These are phyloP conservation scores for Erpobdella octoculata DNA, from an alignment of 2,888 invertebrate genomes.

Conservation along the genomic window DNA sequence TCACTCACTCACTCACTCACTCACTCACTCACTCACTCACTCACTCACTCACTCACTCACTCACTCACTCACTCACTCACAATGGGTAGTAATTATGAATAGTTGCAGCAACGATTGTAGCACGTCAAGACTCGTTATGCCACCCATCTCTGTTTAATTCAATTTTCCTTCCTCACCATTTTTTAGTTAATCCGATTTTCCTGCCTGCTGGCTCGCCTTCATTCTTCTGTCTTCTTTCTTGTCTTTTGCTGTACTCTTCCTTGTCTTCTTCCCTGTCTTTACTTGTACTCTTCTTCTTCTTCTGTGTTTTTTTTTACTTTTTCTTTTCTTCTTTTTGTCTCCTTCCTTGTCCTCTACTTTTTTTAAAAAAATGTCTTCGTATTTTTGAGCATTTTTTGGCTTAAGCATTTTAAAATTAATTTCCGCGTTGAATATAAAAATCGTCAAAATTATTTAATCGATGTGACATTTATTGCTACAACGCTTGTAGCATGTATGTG, in stretches of 20 bases:
- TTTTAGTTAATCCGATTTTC: not conserved
- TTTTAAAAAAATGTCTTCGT: too few relatives aligned
- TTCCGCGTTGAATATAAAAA: too few relatives aligned
- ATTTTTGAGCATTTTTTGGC: too few relatives aligned
- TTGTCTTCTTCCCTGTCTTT: not conserved
- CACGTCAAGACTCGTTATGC: slow-evolving; percentile 10
- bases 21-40: not conserved
- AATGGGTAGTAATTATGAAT: not conserved
- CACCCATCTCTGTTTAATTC: slow-evolving; percentile 12
- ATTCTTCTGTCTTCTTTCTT: too few relatives aligned
- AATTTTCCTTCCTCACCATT: slow-evolving; percentile 7
- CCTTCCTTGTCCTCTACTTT: too few relatives aligned
- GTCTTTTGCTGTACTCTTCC: not conserved
- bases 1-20: not conserved
- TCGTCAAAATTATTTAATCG: too few relatives aligned
- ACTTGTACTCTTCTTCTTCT: not conserved
- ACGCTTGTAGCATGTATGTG: too few relatives aligned
- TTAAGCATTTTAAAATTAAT: too few relatives aligned
- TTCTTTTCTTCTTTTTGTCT: too few relatives aligned
- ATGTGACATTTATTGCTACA: too few relatives aligned
- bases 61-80: not conserved
- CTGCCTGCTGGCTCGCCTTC: too few relatives aligned
- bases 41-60: not conserved
- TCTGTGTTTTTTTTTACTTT: not conserved
- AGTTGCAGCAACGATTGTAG: not conserved